These are phyloP conservation scores for Turnix velox DNA, from an alignment of 2,113 vertebrate genomes.

Conservation along the genomic window DNA sequence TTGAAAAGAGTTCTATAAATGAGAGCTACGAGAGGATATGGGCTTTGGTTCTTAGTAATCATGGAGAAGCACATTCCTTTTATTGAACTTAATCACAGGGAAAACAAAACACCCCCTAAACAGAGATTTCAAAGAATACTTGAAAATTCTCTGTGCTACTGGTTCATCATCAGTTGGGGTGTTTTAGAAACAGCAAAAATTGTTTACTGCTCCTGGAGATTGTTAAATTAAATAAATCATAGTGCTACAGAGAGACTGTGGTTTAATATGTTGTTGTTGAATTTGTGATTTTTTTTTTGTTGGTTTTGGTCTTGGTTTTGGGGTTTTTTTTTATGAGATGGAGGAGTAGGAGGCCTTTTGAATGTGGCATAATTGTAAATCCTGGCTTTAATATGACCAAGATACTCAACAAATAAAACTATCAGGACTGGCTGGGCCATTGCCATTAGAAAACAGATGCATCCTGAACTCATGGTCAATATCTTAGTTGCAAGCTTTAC, in stretches of 20 bases:
- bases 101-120: conserved; percentile 7
- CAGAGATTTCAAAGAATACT: background rate
- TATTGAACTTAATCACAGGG: background rate
- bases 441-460: background rate
- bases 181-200: background rate
- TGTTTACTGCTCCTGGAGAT: background rate
- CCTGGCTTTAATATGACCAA: background rate
- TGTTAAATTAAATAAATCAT: background rate
- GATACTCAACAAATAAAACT: background rate
- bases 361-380: background rate
- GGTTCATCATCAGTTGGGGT: background rate
- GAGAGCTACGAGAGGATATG: background rate
- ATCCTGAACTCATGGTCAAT: background rate
- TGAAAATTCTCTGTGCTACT: background rate
- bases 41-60: background rate
- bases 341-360: background rate
- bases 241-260: background rate
- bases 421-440: background rate
- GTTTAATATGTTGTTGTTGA: background rate
- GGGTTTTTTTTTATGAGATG: background rate
- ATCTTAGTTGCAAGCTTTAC: background rate
- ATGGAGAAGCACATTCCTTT: conserved; percentile 1
- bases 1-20: background rate
- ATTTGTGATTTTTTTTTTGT: background rate
- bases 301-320: background rate